phyloP scores from a whole-genome alignment of 2,888 invertebrate species.

The Cantharis rufa region DNA sequence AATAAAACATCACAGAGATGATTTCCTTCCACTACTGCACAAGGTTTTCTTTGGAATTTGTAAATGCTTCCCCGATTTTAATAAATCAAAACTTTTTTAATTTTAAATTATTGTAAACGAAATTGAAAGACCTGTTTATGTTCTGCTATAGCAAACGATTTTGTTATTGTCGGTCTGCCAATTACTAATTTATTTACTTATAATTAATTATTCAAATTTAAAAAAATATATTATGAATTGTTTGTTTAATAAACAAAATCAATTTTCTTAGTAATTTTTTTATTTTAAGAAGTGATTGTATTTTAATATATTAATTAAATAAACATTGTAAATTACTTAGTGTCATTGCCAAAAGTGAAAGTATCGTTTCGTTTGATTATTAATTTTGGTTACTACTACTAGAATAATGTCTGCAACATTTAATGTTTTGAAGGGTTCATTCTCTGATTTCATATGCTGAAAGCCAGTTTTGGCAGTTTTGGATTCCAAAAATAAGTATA shows the following conservation, averaged over 20 bases:
- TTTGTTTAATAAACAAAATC: neutral
- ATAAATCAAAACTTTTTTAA: neutral
- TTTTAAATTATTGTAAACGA: neutral
- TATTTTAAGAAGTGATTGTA: neutral
- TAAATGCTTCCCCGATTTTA: neutral
- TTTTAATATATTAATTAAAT: neutral
- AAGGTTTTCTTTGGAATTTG: neutral
- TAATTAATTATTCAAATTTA: neutral
- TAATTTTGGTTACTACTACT: neutral
- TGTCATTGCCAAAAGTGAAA: neutral
- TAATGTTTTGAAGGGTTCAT: neutral
- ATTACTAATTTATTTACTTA: neutral
- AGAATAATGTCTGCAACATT: neutral
- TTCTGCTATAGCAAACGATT: neutral
- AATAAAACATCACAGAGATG: neutral
- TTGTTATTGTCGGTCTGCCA: neutral
- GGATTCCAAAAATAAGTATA: neutral
- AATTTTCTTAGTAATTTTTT: neutral
- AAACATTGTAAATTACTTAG: neutral
- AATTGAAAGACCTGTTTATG: neutral
- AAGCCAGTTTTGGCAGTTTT: neutral
- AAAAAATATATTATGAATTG: neutral
- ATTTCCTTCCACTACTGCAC: neutral
- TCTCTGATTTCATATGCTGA: neutral
- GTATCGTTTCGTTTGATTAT: neutral